A percentile compares a stretch with the other conserved stretches of the same genome.
Conservation (phyloP, 2,797 vertebrate genomes). For the Gila robusta region DNA sequence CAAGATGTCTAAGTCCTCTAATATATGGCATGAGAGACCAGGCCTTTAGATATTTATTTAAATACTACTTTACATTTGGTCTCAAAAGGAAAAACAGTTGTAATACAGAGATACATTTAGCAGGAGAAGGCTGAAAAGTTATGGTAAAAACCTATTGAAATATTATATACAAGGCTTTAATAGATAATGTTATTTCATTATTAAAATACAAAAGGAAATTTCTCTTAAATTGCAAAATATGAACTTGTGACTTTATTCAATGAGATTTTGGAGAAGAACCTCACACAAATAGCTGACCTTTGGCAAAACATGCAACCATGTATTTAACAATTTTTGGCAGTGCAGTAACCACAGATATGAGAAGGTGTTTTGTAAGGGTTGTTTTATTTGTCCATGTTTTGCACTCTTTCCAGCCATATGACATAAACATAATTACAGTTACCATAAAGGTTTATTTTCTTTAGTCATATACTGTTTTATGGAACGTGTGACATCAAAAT, state of each 20-base stretch:
- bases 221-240: background rate
- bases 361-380: background rate
- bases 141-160: background rate
- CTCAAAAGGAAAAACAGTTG: conserved; percentile 25
- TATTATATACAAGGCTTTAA: background rate
- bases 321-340: background rate
- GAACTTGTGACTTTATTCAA: background rate
- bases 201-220: background rate
- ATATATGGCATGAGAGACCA: conserved; percentile 75
- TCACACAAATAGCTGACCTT: background rate
- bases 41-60: conserved; percentile 65
- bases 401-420: background rate
- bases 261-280: background rate
- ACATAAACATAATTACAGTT: background rate
- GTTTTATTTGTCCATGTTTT: background rate
- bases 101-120: conserved; percentile 5
- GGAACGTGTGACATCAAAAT: background rate
- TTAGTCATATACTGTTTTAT: background rate
- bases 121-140: background rate
- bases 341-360: background rate
- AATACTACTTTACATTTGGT: conserved; percentile 61
- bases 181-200: background rate
- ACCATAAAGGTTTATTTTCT: background rate
- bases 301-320: background rate
- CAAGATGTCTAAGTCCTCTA: conserved; percentile 72